Evolutionary conservation across 2,113 vertebrate genomes (phyloP).

Genomic region (Cacatua alba): DNA sequence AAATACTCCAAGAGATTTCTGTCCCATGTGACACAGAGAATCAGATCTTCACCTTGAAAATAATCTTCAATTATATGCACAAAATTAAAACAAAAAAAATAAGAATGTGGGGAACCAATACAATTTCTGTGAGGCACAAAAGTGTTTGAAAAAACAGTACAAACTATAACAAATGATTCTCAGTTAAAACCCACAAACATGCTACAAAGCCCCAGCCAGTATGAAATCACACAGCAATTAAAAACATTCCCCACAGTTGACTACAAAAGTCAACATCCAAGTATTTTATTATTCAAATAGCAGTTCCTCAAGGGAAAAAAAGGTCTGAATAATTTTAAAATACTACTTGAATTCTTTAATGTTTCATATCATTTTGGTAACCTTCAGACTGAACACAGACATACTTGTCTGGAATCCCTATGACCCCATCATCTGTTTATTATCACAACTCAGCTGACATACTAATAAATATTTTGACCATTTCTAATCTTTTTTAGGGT

Average conservation of each 20-base stretch:
- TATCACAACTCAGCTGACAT: background rate
- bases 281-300: background rate
- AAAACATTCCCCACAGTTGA: background rate
- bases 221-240: background rate
- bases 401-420: background rate
- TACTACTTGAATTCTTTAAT: background rate
- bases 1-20: background rate
- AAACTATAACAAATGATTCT: background rate
- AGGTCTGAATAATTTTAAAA: background rate
- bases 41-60: background rate
- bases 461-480: background rate
- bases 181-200: background rate
- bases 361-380: background rate
- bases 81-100: background rate
- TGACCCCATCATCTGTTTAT: background rate
- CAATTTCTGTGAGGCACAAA: background rate
- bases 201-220: background rate
- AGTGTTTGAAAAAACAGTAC: background rate
- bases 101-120: background rate
- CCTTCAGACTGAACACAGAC: background rate
- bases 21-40: background rate
- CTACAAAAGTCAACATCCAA: background rate
- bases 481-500: background rate
- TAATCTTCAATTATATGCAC: background rate
- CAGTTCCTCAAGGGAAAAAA: background rate